Conservation (phyloP, 2,888 invertebrate species). For the Microchrysa polita region DNA sequence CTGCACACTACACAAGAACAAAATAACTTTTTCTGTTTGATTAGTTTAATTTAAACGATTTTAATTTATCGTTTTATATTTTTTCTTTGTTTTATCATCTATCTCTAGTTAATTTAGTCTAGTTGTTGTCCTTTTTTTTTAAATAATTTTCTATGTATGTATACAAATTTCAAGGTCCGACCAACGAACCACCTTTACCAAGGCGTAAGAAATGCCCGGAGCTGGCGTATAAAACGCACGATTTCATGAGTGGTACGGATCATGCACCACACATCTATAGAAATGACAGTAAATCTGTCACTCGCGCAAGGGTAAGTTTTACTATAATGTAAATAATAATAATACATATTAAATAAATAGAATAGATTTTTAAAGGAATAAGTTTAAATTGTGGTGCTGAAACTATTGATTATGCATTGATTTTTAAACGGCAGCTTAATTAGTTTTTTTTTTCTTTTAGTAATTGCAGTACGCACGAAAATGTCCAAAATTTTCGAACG, state of each 20-base stretch:
- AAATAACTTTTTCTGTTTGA: conserved; percentile 20
- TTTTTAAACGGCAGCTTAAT: too few relatives aligned
- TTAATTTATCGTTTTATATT: neutral
- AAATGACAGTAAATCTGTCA: conserved; percentile 68
- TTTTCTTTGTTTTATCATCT: neutral
- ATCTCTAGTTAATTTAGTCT: neutral
- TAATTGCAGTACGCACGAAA: too few relatives aligned
- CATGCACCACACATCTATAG: conserved; percentile 63
- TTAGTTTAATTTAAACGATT: neutral
- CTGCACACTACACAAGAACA: conserved; percentile 25
- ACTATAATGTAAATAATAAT: neutral
- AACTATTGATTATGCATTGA: too few relatives aligned
- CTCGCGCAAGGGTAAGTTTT: conserved; percentile 63
- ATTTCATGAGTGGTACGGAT: conserved; percentile 74
- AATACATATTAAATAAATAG: neutral
- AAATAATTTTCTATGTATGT: neutral
- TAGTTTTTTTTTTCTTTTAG: too few relatives aligned
- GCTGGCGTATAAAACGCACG: conserved; percentile 86
- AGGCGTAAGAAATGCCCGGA: conserved; percentile 90
- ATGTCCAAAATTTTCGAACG: too few relatives aligned
- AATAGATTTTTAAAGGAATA: too few relatives aligned
- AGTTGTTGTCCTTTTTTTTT: too few relatives aligned
- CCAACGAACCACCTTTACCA: conserved; percentile 84
- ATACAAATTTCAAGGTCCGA: conserved; percentile 60
- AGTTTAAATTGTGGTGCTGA: too few relatives aligned